phyloP scores from a whole-genome alignment of 2,113 vertebrate genomes.

The Notiomystis cincta region DNA sequence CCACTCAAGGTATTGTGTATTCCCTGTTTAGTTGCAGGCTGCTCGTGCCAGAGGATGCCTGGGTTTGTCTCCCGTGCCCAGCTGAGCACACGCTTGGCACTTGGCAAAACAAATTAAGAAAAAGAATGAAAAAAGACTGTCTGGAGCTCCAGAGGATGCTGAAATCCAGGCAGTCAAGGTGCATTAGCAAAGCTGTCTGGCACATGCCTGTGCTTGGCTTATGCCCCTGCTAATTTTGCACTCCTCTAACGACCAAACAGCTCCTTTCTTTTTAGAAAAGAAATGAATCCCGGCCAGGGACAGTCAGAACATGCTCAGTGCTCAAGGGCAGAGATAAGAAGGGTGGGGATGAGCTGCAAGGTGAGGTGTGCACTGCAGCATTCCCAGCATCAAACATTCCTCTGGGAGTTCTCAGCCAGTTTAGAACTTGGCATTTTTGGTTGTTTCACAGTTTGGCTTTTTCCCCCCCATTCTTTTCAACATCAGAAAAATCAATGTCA shows the following conservation, averaged over 20 bases:
- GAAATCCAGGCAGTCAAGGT: slow-evolving; percentile 1
- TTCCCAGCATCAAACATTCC: not conserved
- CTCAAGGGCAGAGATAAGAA: not conserved
- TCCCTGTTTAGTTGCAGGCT: not conserved
- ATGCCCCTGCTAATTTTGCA: slow-evolving; percentile 2
- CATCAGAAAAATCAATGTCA: not conserved
- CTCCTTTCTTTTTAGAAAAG: not conserved
- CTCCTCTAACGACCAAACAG: not conserved
- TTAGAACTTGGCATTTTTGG: not conserved
- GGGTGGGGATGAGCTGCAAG: not conserved
- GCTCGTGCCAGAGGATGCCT: not conserved
- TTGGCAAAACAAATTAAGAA: slow-evolving; percentile 29
- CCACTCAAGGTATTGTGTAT: not conserved
- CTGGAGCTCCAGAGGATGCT: slow-evolving; percentile 4
- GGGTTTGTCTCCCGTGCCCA: not conserved
- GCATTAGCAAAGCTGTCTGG: slow-evolving; percentile 54
- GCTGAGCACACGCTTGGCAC: slow-evolving; percentile 14
- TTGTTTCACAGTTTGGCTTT: not conserved
- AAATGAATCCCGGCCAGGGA: not conserved
- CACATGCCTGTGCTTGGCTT: not conserved
- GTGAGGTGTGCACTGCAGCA: not conserved
- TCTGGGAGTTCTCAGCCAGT: not conserved
- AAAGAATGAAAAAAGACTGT: not conserved
- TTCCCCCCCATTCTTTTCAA: fast-evolving
- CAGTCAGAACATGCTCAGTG: not conserved